Conservation (phyloP, 2,797 vertebrate genomes). For the Cyprinodon diabolis region DNA sequence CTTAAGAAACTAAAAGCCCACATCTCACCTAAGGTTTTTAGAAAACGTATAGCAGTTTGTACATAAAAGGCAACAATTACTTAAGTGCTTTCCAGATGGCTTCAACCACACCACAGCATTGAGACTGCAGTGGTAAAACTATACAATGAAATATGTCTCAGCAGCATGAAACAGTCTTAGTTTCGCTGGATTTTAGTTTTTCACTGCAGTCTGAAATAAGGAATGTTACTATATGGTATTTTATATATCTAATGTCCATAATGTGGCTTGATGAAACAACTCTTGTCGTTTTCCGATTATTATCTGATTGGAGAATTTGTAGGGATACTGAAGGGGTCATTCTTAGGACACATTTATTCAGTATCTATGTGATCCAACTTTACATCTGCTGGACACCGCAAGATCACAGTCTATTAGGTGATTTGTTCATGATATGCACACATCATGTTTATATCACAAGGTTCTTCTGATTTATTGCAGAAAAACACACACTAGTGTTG, state of each 20-base stretch:
- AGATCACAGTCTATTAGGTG: background rate
- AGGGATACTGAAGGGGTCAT: background rate
- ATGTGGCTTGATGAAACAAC: background rate
- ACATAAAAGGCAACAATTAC: background rate
- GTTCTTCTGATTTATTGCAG: background rate
- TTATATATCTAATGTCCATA: no score
- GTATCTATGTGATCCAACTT: background rate
- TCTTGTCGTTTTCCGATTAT: background rate
- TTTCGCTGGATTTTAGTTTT: no score
- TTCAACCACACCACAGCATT: background rate
- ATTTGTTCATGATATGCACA: background rate
- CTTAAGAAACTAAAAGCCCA: background rate
- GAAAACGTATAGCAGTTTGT: background rate
- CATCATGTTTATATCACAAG: no score
- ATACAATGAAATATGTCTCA: no score
- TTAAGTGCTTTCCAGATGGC: background rate
- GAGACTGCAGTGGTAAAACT: background rate
- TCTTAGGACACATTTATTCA: background rate
- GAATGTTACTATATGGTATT: no score
- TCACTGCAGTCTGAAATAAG: no score
- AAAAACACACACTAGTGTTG: background rate
- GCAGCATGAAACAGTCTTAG: no score
- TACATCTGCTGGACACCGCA: background rate
- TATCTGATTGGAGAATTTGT: background rate
- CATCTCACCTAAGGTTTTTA: background rate